Base-by-base conservation (phyloP, 1,140 invertebrate genomes). In the Hesperophylax magnus region DNA sequence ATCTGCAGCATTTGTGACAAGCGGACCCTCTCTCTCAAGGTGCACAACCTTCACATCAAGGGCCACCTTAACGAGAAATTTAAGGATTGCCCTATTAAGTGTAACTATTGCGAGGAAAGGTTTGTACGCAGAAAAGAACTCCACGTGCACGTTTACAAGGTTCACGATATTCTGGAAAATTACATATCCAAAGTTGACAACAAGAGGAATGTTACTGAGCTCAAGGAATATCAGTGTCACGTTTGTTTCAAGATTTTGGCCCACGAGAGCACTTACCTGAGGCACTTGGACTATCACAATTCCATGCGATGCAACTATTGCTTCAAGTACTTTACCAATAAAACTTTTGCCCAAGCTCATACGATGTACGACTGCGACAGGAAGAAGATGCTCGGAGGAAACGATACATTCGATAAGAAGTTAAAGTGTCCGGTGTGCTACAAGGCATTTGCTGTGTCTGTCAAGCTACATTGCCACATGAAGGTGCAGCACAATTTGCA, bases 381-480 rank as follows among this genome's bases (percentile, higher is more conserved):
- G 80, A 90, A 88, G 77, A 88, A 88, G 63, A 72, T 91, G 5
- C 76, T 91, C 18, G 89, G 89, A 11, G 86, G 88, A 58, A 88
- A 87, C 15, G 90, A 91, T 82, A 81, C 86, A 6, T 86, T 88
- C 80, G 86, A 88, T 0, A 88, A 85, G 79, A 89, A 86, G 78
- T 83, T 91, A 8, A 90, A 90, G 78, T 90, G 89, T 82, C 82
- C 87, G 60, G 77, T 88, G 14, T 90, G 89, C 80, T 90, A 89
- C 84, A 91, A 91, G 85, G 86, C 89, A 11, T 91, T 90, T 85
- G 88, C 89, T 75, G 75, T 91, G 22, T 86, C 88, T 84, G 87
- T 91, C n/a, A 91, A 91, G 81, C 83, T 91, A 60, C 88, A 89
- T 72, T 91, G 89, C 67, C 89, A 91, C 79, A 74, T 90, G 79